phyloP scores from a whole-genome alignment of 2,888 invertebrate species.

The Pharmacophagus antenor region DNA sequence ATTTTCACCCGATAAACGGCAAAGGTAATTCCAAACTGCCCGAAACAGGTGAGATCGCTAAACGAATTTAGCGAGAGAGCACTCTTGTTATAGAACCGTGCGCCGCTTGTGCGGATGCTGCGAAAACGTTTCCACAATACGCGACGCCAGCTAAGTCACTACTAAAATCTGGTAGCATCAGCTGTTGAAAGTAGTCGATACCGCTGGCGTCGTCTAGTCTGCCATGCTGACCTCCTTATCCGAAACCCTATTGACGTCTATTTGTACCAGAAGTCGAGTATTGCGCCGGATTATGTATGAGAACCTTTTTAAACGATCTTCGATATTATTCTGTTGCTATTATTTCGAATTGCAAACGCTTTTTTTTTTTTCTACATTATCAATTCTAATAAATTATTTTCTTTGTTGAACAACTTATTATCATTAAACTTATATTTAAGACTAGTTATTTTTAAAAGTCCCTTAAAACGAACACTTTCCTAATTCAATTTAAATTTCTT shows the following conservation, averaged over 20 bases:
- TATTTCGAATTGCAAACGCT: slow-evolving; percentile 7
- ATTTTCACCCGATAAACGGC: slow-evolving; percentile 9
- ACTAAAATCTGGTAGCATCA: slow-evolving; percentile 67
- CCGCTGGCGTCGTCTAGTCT: slow-evolving; percentile 73
- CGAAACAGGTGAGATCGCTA: slow-evolving; percentile 5
- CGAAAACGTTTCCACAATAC: slow-evolving; percentile 40
- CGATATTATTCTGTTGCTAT: slow-evolving; percentile 4
- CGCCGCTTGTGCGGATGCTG: slow-evolving; percentile 24
- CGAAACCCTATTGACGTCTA: slow-evolving; percentile 46
- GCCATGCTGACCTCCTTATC: slow-evolving; percentile 67
- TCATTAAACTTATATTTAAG: no score
- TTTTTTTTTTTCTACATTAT: neutral
- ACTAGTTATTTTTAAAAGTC: no score
- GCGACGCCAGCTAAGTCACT: slow-evolving; percentile 45
- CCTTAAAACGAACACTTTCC: no score
- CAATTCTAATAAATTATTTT: no score
- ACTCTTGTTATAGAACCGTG: slow-evolving; percentile 19
- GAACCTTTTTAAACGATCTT: slow-evolving; percentile 13
- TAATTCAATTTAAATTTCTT: no score
- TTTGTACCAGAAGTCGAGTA: slow-evolving; percentile 30
- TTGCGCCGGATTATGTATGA: slow-evolving; percentile 31
- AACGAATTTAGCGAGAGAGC: slow-evolving; percentile 14
- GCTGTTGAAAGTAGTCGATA: slow-evolving; percentile 72
- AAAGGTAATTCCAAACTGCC: slow-evolving; percentile 22
- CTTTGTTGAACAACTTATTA: no score